Percentiles rank a stretch among this genome's conserved stretches.
Evolutionary conservation across 1,140 invertebrate genomes (phyloP).

Genomic region (Drosophila mauritiana): DNA sequence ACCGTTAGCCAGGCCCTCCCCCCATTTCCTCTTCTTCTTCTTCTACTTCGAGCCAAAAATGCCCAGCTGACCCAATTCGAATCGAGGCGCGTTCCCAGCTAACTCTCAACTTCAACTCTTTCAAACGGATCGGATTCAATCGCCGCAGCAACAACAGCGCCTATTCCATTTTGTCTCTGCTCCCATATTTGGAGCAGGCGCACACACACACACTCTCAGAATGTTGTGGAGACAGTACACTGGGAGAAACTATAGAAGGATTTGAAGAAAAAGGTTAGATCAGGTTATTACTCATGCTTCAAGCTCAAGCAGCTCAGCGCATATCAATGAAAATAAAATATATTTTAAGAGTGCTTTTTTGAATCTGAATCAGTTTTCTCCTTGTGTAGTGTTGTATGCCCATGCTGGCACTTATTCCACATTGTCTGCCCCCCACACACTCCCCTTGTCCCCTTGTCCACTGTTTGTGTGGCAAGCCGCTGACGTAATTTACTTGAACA

Average conservation of each 20-base stretch:
- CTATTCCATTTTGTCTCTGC: conserved; percentile 48
- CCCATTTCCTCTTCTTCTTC: background rate
- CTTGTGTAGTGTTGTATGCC: conserved; percentile 49
- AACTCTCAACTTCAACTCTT: conserved; percentile 57
- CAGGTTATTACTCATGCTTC: background rate
- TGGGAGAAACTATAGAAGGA: background rate
- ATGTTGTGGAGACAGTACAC: conserved; percentile 10
- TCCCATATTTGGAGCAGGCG: conserved; percentile 64
- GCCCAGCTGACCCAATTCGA: conserved; percentile 74
- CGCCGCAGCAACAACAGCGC: conserved; percentile 54
- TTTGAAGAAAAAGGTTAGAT: background rate
- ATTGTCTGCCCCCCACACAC: background rate
- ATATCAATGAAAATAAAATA: background rate
- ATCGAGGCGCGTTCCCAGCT: conserved; percentile 42
- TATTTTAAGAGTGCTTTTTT: too few species aligned
- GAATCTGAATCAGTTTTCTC: background rate
- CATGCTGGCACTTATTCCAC: conserved; percentile 68
- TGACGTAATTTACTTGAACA: conserved; percentile 76
- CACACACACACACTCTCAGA: conserved; percentile 12
- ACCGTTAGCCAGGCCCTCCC: conserved; percentile 55
- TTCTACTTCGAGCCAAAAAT: conserved; percentile 64
- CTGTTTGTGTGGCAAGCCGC: conserved; percentile 58
- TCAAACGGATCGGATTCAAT: conserved; percentile 64
- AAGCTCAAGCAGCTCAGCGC: too few species aligned
- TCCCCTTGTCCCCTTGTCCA: background rate